Percentiles rank a stretch among this genome's conserved stretches.
Evolutionary conservation across 2,888 invertebrate species (phyloP).

Genomic region (Drosophila neonasuta): DNA sequence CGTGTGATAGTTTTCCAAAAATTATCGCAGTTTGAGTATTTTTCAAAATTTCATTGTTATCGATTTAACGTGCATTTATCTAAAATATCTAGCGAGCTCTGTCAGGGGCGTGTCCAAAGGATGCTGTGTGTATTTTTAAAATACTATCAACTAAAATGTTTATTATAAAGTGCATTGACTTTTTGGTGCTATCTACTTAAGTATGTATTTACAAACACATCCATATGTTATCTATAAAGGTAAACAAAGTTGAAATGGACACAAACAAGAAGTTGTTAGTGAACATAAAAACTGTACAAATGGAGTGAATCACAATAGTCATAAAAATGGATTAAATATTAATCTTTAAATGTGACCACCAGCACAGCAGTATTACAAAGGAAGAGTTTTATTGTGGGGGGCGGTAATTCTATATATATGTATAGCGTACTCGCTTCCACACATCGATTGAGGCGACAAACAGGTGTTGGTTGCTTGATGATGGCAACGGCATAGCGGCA

Average conservation of each 20-base stretch:
- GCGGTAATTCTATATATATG: conserved; percentile 20
- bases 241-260: conserved; percentile 29
- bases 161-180: conserved; percentile 32
- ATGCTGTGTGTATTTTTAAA: background rate
- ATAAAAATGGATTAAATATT: background rate
- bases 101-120: background rate
- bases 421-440: conserved; percentile 33
- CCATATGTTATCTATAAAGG: conserved; percentile 23
- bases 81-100: background rate
- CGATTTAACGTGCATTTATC: background rate
- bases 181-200: conserved; percentile 17
- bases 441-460: conserved; percentile 10
- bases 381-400: conserved; percentile 10
- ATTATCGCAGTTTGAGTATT: conserved; percentile 2
- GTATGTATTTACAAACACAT: background rate
- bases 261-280: background rate
- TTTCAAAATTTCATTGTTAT: conserved; percentile 1
- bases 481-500: conserved; percentile 20
- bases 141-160: background rate
- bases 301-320: background rate
- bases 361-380: background rate
- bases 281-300: background rate
- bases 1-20: conserved; percentile 16
- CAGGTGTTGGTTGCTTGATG: conserved; percentile 35
- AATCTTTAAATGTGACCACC: conserved; percentile 10